Conservation (phyloP, 1,140 invertebrate species). For the Drosophila albomicans region DNA sequence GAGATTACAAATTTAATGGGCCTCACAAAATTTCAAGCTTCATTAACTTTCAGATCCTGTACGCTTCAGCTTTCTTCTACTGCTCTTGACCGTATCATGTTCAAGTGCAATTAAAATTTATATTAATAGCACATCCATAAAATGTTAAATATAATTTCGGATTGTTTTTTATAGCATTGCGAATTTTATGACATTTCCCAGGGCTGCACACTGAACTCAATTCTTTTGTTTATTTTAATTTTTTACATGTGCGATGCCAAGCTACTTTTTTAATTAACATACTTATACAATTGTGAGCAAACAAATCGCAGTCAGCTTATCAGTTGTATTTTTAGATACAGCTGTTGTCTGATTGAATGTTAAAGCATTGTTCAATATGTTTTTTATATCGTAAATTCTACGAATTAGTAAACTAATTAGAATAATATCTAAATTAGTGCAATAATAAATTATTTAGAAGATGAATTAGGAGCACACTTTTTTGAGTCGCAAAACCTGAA, state of each 20-base stretch:
- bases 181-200: conserved; percentile 7
- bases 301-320: conserved; percentile 31
- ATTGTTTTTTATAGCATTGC: conserved; percentile 13
- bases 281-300: conserved; percentile 14
- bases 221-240: conserved; percentile 33
- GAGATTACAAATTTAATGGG: background rate
- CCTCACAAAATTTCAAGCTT: background rate
- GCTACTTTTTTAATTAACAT: conserved; percentile 40
- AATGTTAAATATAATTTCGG: conserved; percentile 13
- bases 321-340: conserved; percentile 32
- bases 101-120: conserved; percentile 1
- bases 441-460: conserved; percentile 3
- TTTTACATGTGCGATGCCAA: conserved; percentile 33
- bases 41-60: background rate
- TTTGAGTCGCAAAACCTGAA: too few relatives aligned
- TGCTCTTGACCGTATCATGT: background rate
- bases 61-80: conserved; percentile 1
- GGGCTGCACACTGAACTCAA: conserved; percentile 20
- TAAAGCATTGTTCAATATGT: background rate
- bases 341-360: conserved; percentile 1
- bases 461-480: background rate
- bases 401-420: conserved; percentile 3
- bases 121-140: conserved; percentile 1
- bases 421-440: background rate
- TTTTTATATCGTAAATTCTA: background rate